Base-by-base conservation (phyloP, 2,113 vertebrate species). In the Arvicanthis niloticus region DNA sequence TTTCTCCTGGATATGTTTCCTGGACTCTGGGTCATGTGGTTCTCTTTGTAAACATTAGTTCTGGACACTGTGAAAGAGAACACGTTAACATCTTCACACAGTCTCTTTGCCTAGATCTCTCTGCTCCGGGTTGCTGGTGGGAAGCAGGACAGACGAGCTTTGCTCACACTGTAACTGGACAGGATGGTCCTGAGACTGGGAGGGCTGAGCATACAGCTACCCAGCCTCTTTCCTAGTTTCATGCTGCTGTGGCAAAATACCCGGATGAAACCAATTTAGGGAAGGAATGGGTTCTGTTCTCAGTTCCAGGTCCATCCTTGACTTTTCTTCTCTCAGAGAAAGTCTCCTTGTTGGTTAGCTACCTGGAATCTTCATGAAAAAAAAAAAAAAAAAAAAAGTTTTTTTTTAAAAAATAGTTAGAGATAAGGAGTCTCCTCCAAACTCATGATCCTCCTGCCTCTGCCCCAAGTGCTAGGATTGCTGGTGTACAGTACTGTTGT, bases 81-180 rank as follows among this genome's bases (percentile, higher is more conserved):
- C 29, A 21, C 15, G 5, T 48, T 6, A 9, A 1, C 3, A 1
- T 12, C 80, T 58, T n/a, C n/a, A 58, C 37, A 4, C 3, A 7
- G 37, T 4, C 26, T 24, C n/a, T 22, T 34, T 86, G 70, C 65
- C 21, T 67, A 24, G 10, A 22, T 42, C 81, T 37, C 34, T 62
- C 29, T 40, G 15, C 48, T 82, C 91, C 60, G 19, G n/a, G 76
- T 77, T 42, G n/a, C n/a, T 22, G 58, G 34, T 45, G 80, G 80
- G 21, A 51, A 75, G 67, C 37, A 15, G 42, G 58, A 26, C 42
- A 88, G 17, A 21, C 51, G 13, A 84, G 53, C 24, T 88, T 65
- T 7, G 1, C 67, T 16, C 21, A 6, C 0, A 8, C 6, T 58
- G 60, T 21, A 45, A 29, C 24, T 56, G 45, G 88, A 31, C 80